Evolutionary conservation across 2,113 vertebrate species (phyloP).

Genomic region (Pachycephala philippinensis): DNA sequence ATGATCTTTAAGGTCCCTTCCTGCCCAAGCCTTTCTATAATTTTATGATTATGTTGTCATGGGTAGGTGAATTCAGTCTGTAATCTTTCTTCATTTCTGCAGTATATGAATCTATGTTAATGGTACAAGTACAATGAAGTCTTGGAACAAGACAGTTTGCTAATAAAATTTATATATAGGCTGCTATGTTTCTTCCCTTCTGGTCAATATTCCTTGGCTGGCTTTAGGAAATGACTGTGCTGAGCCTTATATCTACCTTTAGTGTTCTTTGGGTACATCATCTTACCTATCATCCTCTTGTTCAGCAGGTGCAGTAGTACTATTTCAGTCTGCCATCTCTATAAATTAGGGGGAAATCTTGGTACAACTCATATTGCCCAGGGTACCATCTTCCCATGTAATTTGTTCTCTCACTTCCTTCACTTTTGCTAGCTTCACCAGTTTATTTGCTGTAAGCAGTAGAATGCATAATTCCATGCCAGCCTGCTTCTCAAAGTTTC

Average conservation of each 20-base stretch:
- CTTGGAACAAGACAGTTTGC: neutral
- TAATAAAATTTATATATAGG: neutral
- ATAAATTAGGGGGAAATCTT: neutral
- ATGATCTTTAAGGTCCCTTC: neutral
- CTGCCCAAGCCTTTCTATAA: neutral
- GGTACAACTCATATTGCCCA: neutral
- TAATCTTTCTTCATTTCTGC: neutral
- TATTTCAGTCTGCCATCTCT: neutral
- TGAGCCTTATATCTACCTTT: neutral
- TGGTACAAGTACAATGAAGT: neutral
- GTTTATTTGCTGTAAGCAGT: neutral
- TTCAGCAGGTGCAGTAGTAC: neutral
- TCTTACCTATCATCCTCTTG: neutral
- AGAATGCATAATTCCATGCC: neutral
- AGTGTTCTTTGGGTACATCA: neutral
- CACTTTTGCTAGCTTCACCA: neutral
- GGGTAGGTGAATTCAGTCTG: neutral
- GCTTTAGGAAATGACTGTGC: neutral
- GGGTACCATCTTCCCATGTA: neutral
- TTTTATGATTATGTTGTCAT: neutral
- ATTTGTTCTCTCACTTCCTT: neutral
- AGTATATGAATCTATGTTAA: neutral
- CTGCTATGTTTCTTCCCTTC: neutral
- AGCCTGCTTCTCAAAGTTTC: neutral
- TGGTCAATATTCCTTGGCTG: neutral